These are phyloP conservation scores for Sesia apiformis DNA, from an alignment of 2,888 invertebrate species.

Conservation along the genomic window DNA sequence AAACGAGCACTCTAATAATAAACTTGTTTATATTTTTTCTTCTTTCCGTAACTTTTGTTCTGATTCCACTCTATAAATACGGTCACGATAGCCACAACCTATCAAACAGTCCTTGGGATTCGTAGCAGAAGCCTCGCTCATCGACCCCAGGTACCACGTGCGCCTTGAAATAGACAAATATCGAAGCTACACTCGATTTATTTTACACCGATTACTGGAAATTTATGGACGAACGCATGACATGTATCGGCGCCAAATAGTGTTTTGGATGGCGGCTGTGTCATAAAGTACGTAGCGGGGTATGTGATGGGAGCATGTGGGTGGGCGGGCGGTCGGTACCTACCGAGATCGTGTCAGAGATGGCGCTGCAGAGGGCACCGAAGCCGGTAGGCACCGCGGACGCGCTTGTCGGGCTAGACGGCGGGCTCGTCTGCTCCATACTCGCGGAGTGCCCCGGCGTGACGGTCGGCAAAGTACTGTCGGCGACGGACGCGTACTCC, in stretches of 20 bases:
- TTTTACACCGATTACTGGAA: constrained; percentile 19
- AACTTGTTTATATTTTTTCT: constrained; percentile 73
- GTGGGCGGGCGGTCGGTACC: constrained; percentile 22
- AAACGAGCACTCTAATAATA: constrained; percentile 71
- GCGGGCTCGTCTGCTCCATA: constrained; percentile 51
- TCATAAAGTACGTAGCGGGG: constrained; percentile 11
- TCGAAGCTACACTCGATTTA: constrained; percentile 34
- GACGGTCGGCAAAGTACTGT: constrained; percentile 53
- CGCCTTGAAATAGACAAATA: constrained; percentile 42
- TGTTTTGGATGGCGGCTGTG: constrained; percentile 27
- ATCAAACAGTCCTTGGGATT: constrained; percentile 2
- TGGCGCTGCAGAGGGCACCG: constrained; percentile 69
- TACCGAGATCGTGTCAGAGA: constrained; percentile 69
- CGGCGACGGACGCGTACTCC: constrained; percentile 27
- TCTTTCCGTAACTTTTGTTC: constrained; percentile 54
- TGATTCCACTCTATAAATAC: constrained; percentile 30
- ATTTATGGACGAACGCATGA: constrained; percentile 27
- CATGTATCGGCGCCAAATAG: constrained; percentile 41
- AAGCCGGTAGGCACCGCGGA: constrained; percentile 51
- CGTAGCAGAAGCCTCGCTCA: constrained; percentile 26
- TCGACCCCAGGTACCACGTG: constrained; percentile 65
- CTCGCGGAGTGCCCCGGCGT: constrained; percentile 25
- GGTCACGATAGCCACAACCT: constrained; percentile 10
- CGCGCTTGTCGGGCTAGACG: constrained; percentile 33
- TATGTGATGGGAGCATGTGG: neutral